Evolutionary conservation across 2,113 vertebrate species (phyloP), one percentile per base, ranked within the genome.

Genomic region (Cebidichthys violaceus): DNA sequence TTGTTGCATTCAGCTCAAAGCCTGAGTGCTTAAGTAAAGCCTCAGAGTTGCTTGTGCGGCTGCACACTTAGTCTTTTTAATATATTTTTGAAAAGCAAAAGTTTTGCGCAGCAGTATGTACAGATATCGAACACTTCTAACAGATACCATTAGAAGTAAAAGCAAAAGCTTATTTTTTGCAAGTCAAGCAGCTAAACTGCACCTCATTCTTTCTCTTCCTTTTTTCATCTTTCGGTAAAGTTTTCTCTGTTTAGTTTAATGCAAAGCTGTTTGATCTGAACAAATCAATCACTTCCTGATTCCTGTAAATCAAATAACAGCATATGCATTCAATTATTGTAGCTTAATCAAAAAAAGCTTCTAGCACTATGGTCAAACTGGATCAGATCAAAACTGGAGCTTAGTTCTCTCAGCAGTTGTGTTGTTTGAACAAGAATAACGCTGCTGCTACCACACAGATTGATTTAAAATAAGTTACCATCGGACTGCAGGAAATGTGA

Each of bases 401-500:
- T 41, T 22, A 13, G 20, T 31, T 76, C 5, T 60, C 33, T 62
- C 47, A 11, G 50, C 67, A 45, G 9, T 37, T 54, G 31, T 61
- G 31, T 27, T 65, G 17, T 70, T 75, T 75, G 3, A 33, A 57
- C 13, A 35, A 47, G 33, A 72, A 41, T 7, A 66, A 72, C 47
- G 65, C 55, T 52, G 41, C 11, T 43, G 14, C n/a, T 35, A 1
- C 27, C 13, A 69, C 11, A 7, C 59, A 76, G 37, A n/a, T 80
- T 22, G 47, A 47, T 10, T 69, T 50, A 54, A 73, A 60, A 45
- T 61, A 61, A 81, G 35, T 71, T n/a, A 71, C 39, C 9, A 27
- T 0, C 47, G 45, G 37, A 35, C 15, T 47, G 17, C 33, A 78
- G 43, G 70, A 65, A 65, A 86, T 43, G 47, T 33, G 47, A 82